These are phyloP conservation scores for Zoanthus gigantus DNA, from an alignment of 92 coral and sea anemone species.

Conservation along the genomic window DNA sequence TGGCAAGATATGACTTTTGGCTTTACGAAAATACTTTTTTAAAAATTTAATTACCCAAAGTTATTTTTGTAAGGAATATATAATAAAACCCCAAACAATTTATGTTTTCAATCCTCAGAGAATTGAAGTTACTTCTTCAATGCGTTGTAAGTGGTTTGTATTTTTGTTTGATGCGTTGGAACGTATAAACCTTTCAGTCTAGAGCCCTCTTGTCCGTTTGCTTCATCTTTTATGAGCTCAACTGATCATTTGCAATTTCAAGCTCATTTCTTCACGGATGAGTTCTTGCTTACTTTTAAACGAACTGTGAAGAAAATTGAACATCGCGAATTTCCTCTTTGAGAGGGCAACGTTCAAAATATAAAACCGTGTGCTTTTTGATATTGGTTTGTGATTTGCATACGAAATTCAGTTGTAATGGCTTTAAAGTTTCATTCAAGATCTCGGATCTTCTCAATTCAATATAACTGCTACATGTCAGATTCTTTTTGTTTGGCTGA, in stretches of 20 bases:
- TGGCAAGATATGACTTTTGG: slow-evolving; percentile 8
- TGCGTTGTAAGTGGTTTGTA: background rate
- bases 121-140: background rate
- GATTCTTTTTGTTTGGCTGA: background rate
- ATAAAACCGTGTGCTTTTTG: background rate
- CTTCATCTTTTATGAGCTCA: background rate
- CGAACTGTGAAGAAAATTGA: slow-evolving; percentile 1
- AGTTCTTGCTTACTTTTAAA: slow-evolving; percentile 27
- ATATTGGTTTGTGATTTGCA: slow-evolving; percentile 38
- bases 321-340: slow-evolving; percentile 27
- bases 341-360: slow-evolving; percentile 13
- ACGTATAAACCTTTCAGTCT: background rate
- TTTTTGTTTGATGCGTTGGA: slow-evolving; percentile 21
- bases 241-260: background rate
- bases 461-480: background rate
- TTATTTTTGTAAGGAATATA: background rate
- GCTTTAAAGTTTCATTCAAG: slow-evolving; percentile 22
- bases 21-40: background rate
- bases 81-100: background rate
- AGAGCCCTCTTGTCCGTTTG: background rate
- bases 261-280: slow-evolving; percentile 4
- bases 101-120: background rate
- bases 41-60: background rate
- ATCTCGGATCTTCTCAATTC: slow-evolving; percentile 11
- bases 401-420: slow-evolving; percentile 15